Conservation (phyloP, 1,140 invertebrate species). For the Bombus breviceps region DNA sequence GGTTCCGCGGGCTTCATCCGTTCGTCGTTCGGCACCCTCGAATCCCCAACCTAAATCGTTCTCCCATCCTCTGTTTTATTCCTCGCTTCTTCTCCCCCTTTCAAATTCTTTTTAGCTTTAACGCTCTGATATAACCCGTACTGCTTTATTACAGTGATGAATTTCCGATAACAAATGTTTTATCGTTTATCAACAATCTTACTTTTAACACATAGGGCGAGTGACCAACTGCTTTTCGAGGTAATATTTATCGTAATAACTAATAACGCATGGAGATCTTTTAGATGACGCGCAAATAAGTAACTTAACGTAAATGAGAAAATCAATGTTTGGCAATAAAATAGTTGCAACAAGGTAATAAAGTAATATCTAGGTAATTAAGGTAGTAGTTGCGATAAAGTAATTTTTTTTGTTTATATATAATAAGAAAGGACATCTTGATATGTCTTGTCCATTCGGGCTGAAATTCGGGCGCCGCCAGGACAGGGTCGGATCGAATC, state of each 20-base stretch:
- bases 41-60: constrained; percentile 55
- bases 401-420: not conserved
- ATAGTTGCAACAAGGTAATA: not conserved
- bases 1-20: constrained; percentile 72
- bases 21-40: constrained; percentile 69
- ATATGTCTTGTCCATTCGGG: not conserved
- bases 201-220: not conserved
- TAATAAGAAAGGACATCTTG: too few species aligned
- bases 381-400: not conserved
- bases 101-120: constrained; percentile 41
- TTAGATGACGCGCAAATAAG: not conserved
- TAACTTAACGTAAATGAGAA: too few species aligned
- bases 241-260: not conserved
- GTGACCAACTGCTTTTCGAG: not conserved
- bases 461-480: not conserved
- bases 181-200: not conserved
- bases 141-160: constrained; percentile 3
- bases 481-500: constrained; percentile 1
- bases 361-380: too few species aligned
- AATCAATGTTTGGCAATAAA: not conserved
- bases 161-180: not conserved
- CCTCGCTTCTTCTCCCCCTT: not conserved
- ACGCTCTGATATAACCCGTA: constrained; percentile 10
- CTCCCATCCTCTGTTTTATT: constrained; percentile 26
- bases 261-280: not conserved